These are phyloP conservation scores for Pachyuromys duprasi DNA, from an alignment of 2,797 vertebrate species.

Conservation along the genomic window DNA sequence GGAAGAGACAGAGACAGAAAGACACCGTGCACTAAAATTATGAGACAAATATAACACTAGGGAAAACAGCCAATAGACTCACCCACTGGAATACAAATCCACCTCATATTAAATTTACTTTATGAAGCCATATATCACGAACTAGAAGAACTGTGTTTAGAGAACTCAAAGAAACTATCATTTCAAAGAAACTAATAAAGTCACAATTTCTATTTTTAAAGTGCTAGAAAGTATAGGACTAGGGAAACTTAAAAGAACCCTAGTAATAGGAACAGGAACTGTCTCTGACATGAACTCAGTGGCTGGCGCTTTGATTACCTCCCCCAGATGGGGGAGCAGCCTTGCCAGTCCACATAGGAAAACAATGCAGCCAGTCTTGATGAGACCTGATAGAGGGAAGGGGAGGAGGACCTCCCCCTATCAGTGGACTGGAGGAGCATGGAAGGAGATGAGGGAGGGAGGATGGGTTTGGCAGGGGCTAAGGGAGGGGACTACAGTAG, in stretches of 20 bases:
- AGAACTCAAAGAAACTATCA: conserved; percentile 42
- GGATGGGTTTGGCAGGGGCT: too few relatives aligned
- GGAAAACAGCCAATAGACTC: neutral
- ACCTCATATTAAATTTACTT: neutral
- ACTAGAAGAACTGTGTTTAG: neutral
- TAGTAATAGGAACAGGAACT: too few relatives aligned
- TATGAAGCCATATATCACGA: neutral
- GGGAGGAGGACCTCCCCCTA: too few relatives aligned
- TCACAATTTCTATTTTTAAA: conserved; percentile 16
- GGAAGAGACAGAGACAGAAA: neutral
- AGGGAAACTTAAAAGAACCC: neutral
- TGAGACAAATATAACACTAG: conserved; percentile 25
- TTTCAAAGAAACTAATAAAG: conserved; percentile 5
- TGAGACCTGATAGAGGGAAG: too few relatives aligned
- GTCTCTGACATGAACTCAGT: too few relatives aligned
- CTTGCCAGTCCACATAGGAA: too few relatives aligned
- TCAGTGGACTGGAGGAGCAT: too few relatives aligned
- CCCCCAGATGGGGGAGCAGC: too few relatives aligned
- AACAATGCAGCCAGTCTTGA: too few relatives aligned
- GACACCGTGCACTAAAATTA: conserved; percentile 6
- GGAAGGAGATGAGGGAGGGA: too few relatives aligned
- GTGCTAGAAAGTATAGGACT: neutral
- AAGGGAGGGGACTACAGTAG: too few relatives aligned
- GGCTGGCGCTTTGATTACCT: too few relatives aligned
- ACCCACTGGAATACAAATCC: neutral